Base-by-base conservation (phyloP, 2,888 invertebrate species). In the Erebia palarica region DNA sequence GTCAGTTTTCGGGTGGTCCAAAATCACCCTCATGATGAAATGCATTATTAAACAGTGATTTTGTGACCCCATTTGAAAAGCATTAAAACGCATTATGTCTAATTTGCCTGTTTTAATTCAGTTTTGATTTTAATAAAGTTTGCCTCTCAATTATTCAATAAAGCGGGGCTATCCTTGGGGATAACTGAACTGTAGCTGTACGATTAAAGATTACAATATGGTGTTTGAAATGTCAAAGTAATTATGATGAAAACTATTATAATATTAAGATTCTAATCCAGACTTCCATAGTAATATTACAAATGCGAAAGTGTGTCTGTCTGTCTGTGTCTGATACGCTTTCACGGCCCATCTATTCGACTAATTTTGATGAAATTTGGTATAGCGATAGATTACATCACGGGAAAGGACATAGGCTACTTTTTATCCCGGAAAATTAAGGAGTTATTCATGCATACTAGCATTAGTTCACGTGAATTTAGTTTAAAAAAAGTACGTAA, bases 71-170 rank as follows among this genome's bases (percentile, higher is more conserved):
- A 91, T 91, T 90, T 79, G 83, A 86, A 86, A 83, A 74, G 85
- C 87, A 91, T 91, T 89, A 90, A 84, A 76, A 79, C 82, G 85
- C 77, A 90, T 89, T 87, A 89, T 83, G 81, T 83, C 82, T 90
- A 90, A 91, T 92, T 91, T 88, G 88, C 88, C 89, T 90, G 91
- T 92, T 89, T 90, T 91, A 92, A 92, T 90, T 89, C 84, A 84
- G 82, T 90, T 92, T 91, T 90, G 85, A 91, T 90, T 91, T 79
- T 86, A 86, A 91, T 88, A 88, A 91, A 91, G 88, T 91, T 84
- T 85, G 74, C 79, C 82, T 78, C 81, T 92, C 84, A 90, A 91
- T 91, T 86, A 92, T 92, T 90, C 85, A 87, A 84, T 83, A 80
- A 83, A 76, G 78, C 65, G 65, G 65, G 64, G 63, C 57, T 59